Base-by-base conservation (phyloP, 2,113 vertebrate genomes). In the Stictonetta naevosa region DNA sequence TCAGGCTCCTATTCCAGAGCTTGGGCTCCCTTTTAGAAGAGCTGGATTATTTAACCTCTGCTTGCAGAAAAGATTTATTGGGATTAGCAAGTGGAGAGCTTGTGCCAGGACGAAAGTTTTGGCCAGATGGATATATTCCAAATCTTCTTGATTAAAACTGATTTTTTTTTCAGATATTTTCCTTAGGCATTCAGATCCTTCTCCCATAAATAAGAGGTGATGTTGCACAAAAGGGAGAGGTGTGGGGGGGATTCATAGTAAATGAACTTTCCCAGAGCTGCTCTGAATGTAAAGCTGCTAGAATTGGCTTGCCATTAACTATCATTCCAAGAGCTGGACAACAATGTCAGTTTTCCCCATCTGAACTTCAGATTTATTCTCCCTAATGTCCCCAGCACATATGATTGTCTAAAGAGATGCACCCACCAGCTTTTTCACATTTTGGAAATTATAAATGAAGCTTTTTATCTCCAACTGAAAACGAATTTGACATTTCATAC, bases 1-100 rank as follows among this genome's bases (percentile, higher is more conserved):
- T 93, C 91, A 94, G 69, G 80, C 50, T 91, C 58, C 26, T 66
- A 55, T 82, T 92, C 44, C 67, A 81, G 74, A 88, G 73, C 79
- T 52, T 34, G 55, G 83, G 34, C 44, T 93, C 56, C 38, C 53
- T 86, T 91, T 64, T 55, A 82, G 34, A 84, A 84, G 38, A 64
- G 66, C 12, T 84, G 69, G 13, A 14, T 92, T 95, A n/a, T 90
- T 91, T 87, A 77, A 36, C 42, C 19, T 93, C 53, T 81, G 0
- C 66, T 85, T 85, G 46, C 68, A 88, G 75, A 58, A 72, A 55
- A 68, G 48, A n/a, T 83, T 55, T 42, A 23, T 56, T 60, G 38
- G 34, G 26, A 7, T 36, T 48, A 83, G 42, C 66, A 81, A 81
- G 33, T 29, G 46, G 36, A 46, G 42, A 34, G 44, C n/a, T 60